Base-by-base conservation (phyloP, 2,888 invertebrate genomes). In the Stenurella melanura region DNA sequence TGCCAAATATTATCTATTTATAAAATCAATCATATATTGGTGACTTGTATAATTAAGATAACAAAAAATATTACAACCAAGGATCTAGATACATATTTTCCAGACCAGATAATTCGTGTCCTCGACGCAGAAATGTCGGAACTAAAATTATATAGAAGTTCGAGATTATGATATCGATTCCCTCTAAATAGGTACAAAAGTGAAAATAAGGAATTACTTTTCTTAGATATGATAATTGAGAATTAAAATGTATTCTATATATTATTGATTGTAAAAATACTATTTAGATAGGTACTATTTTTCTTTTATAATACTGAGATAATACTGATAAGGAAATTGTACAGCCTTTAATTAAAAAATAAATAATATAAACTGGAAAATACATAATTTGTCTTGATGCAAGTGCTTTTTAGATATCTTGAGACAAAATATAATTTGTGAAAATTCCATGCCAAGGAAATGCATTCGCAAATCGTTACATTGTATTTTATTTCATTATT, bases 251-350 rank as follows among this genome's bases (percentile, higher is more conserved):
- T n/a, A 7, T 50, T 6, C 15, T 50, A 50, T n/a, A 5, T 50
- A 50, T 50, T n/a, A 11, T 3, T 54, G 3, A 11, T 58, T 19
- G 10, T 58, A 58, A 50, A 50, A 58, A 58, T 58, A 58, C 21
- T 58, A 7, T 21, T 17, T 57, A 57, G 2, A 19, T 19, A 58
- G 2, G 18, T 19, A 58, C 10, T 21, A 58, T 12, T 58, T 19
- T 58, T 19, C 19, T 21, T 58, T 17, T 10, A 50, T 58, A 58
- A 58, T 58, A 58, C 58, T 58, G 58, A 2, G 18, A 21, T 58
- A 58, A 58, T 58, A 58, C 58, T 58, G 58, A 12, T 19, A 58
- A 58, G 18, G n/a, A n/a, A n/a, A 50, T 50, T 19, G 19, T 18
- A 18, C 57, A 57, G 19, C 57, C 57, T 19, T 58, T 18, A 58